These are phyloP conservation scores for Nematolebias whitei DNA, from an alignment of 2,113 vertebrate species.

Conservation along the genomic window DNA sequence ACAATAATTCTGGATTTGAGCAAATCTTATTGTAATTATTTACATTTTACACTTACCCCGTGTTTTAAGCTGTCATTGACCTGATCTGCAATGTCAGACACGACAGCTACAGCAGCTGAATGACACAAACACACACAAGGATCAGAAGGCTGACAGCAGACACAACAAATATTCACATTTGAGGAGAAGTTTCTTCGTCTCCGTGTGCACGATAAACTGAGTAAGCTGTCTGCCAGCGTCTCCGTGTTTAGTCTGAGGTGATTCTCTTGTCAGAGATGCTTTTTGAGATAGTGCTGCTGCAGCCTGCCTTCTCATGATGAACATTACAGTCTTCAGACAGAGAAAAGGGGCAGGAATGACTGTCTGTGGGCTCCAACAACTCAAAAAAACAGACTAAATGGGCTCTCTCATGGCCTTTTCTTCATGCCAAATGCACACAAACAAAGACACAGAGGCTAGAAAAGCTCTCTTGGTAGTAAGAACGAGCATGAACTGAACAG, in stretches of 20 bases:
- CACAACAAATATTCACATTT: slow-evolving; percentile 9
- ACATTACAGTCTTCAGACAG: slow-evolving; percentile 40
- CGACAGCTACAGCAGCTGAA: slow-evolving; percentile 84
- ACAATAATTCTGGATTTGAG: not conserved
- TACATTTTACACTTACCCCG: slow-evolving; percentile 84
- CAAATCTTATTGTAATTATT: slow-evolving; percentile 1
- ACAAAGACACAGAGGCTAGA: slow-evolving; percentile 35
- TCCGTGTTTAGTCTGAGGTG: slow-evolving; percentile 16
- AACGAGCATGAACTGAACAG: slow-evolving; percentile 2
- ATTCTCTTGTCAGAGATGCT: slow-evolving; percentile 45
- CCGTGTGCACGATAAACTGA: not conserved
- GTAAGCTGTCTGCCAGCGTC: slow-evolving; percentile 3
- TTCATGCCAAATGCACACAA: slow-evolving; percentile 48
- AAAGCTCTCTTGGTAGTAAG: slow-evolving; percentile 31
- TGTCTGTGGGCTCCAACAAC: slow-evolving; percentile 27
- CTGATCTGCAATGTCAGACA: slow-evolving; percentile 88
- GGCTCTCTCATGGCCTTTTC: slow-evolving; percentile 49
- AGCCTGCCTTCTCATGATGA: slow-evolving; percentile 53
- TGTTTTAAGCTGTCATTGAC: slow-evolving; percentile 88
- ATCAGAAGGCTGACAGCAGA: slow-evolving; percentile 4
- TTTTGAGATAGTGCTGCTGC: slow-evolving; percentile 38
- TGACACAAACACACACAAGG: slow-evolving; percentile 18
- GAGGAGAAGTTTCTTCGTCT: slow-evolving; percentile 1
- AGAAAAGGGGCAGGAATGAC: slow-evolving; percentile 32
- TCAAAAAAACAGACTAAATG: slow-evolving; percentile 54